Conservation (phyloP, 2,888 invertebrate species). For the Mythimna lalbum region DNA sequence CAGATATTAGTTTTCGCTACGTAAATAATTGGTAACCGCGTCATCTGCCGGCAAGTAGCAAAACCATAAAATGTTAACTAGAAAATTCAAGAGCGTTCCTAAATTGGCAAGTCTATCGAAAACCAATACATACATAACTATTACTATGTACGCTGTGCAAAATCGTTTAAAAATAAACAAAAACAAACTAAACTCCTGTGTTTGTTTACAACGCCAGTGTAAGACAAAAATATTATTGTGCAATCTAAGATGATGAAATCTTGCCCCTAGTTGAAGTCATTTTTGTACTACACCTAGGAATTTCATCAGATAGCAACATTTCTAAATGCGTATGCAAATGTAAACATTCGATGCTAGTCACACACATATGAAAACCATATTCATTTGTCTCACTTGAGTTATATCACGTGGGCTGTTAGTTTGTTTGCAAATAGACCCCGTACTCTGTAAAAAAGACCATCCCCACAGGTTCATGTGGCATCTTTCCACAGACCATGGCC, state of each 20-base stretch:
- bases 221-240: conserved; percentile 20
- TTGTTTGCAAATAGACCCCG: too few species aligned
- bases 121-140: background rate
- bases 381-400: background rate
- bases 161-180: too few species aligned
- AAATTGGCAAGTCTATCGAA: conserved; percentile 1
- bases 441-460: too few species aligned
- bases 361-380: too few species aligned
- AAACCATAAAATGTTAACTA: conserved; percentile 32
- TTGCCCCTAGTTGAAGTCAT: background rate
- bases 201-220: background rate
- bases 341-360: too few species aligned
- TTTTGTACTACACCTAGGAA: background rate
- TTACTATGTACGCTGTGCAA: too few species aligned
- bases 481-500: too few species aligned
- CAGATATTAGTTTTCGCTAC: background rate
- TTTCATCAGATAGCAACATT: conserved; percentile 10
- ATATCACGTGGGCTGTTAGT: background rate
- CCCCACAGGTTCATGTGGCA: too few species aligned
- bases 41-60: conserved; percentile 70
- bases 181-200: background rate
- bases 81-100: conserved; percentile 32
- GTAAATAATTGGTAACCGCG: conserved; percentile 28
- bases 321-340: background rate
- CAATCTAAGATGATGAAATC: conserved; percentile 46